Evolutionary conservation across 2,888 invertebrate species (phyloP).

Genomic region (Diarsia brunnea): DNA sequence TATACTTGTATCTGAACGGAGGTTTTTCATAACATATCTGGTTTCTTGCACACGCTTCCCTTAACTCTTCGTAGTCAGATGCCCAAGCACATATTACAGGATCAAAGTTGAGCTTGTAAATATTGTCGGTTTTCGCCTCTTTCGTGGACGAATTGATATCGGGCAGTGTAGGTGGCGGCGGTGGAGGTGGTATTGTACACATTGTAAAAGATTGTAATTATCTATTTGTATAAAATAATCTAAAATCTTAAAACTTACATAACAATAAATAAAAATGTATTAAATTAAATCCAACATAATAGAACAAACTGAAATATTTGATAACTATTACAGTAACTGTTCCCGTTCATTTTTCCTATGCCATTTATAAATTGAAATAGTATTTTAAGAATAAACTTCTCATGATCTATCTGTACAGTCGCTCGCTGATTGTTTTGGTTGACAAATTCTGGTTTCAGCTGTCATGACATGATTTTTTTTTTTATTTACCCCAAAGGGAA

Average conservation of each 20-base stretch:
- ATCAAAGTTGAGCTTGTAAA: conserved; percentile 56
- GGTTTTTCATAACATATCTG: conserved; percentile 86
- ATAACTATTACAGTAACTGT: background rate
- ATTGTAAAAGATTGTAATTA: conserved; percentile 67
- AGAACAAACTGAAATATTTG: conserved; percentile 9
- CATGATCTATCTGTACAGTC: background rate
- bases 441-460: background rate
- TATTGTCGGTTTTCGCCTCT: conserved; percentile 46
- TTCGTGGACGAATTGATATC: conserved; percentile 57
- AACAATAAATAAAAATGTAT: conserved; percentile 40
- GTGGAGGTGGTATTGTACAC: conserved; percentile 83
- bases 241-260: conserved; percentile 48
- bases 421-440: conserved; percentile 9
- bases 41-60: conserved; percentile 90
- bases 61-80: conserved; percentile 88
- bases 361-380: background rate
- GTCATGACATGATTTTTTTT: too few relatives aligned
- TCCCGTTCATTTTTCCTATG: conserved; percentile 28
- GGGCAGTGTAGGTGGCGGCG: conserved; percentile 70
- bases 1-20: conserved; percentile 88
- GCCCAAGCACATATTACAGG: conserved; percentile 91
- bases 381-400: background rate
- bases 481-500: too few relatives aligned
- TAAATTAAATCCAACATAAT: conserved; percentile 9
- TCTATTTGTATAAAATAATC: conserved; percentile 10